phyloP scores from a whole-genome alignment of 2,113 vertebrate genomes.

The Bambusicola thoracicus region DNA sequence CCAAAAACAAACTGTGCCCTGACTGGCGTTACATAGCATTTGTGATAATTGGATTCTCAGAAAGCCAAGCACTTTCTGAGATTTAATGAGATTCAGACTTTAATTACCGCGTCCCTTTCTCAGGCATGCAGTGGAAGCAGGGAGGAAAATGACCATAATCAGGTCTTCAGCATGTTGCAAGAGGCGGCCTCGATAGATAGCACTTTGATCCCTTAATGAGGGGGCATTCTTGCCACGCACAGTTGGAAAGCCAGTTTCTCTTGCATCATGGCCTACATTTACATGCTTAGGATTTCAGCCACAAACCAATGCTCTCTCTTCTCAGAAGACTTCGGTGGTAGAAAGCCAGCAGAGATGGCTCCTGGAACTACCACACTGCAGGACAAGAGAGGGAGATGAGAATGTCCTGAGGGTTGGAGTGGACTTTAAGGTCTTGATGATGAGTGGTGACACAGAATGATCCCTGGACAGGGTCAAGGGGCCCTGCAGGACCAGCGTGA shows the following conservation, averaged over 20 bases:
- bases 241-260: constrained; percentile 19
- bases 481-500: neutral
- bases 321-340: neutral
- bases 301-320: neutral
- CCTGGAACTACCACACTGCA: neutral
- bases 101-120: constrained; percentile 67
- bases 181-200: neutral
- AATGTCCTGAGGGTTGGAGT: fast-evolving
- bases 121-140: constrained; percentile 48
- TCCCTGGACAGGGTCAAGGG: neutral
- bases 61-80: constrained; percentile 64
- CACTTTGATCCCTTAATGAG: constrained; percentile 37
- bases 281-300: neutral
- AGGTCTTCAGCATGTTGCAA: constrained; percentile 36
- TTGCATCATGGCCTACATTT: constrained; percentile 4
- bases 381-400: neutral
- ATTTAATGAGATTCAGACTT: constrained; percentile 69
- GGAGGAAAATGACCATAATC: constrained; percentile 64
- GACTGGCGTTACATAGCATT: constrained; percentile 37
- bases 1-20: constrained; percentile 45
- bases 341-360: neutral
- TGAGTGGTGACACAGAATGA: neutral
- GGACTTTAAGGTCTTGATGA: neutral
- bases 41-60: constrained; percentile 70
- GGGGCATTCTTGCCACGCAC: constrained; percentile 19